These are phyloP conservation scores for Onthophagus taurus DNA, from an alignment of 1,140 invertebrate species.

Conservation along the genomic window DNA sequence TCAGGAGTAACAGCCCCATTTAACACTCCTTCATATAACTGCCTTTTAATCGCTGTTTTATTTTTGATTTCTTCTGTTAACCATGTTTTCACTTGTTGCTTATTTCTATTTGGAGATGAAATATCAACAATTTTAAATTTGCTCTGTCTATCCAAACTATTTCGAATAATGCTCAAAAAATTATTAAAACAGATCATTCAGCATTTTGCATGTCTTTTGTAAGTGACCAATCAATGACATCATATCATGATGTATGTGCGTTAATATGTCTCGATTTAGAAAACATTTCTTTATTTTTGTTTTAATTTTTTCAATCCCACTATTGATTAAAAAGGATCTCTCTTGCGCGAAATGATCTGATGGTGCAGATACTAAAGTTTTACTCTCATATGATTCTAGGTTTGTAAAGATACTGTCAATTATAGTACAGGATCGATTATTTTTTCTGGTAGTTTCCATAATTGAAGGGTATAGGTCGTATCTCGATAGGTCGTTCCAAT, in stretches of 20 bases:
- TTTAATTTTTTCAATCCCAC: background rate
- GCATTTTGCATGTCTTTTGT: background rate
- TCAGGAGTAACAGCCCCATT: background rate
- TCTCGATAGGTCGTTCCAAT: background rate
- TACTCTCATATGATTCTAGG: background rate
- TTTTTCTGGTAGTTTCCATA: background rate
- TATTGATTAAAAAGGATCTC: background rate
- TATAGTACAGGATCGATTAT: background rate
- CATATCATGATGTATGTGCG: background rate
- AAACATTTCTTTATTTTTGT: background rate
- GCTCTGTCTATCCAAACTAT: conserved; percentile 3
- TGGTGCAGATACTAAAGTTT: background rate
- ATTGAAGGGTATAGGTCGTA: background rate
- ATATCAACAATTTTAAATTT: background rate
- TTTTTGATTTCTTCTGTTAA: conserved; percentile 1
- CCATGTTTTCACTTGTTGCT: background rate
- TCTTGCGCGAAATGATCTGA: conserved; percentile 3
- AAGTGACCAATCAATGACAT: background rate
- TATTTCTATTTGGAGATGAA: too few species aligned
- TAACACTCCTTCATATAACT: conserved; percentile 1
- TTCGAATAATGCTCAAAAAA: background rate
- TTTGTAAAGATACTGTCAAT: conserved; percentile 1
- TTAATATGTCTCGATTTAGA: background rate
- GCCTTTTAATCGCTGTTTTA: conserved; percentile 1
- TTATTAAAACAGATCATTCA: conserved; percentile 1